A percentile compares a stretch with the other conserved stretches of the same genome.
Conservation (phyloP, 2,797 vertebrate genomes). For the Gymnoscopelus microlampas region DNA sequence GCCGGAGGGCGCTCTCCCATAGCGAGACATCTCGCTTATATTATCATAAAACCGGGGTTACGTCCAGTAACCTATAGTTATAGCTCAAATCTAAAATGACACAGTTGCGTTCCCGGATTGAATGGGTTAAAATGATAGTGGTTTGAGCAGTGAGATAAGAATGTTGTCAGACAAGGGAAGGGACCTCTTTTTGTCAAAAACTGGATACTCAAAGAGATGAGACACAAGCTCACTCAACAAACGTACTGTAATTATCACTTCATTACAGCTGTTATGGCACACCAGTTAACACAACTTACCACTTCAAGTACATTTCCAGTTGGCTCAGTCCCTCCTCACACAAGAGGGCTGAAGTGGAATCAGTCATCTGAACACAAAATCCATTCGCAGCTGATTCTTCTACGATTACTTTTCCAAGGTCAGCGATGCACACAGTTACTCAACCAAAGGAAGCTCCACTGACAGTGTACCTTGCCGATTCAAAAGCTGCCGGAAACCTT, state of each 20-base stretch:
- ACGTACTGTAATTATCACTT: slow-evolving; percentile 34
- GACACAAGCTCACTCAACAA: slow-evolving; percentile 53
- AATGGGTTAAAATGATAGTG: slow-evolving; percentile 22
- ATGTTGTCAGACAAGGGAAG: slow-evolving; percentile 52
- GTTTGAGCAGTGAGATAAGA: slow-evolving; percentile 40
- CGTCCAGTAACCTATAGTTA: too few species aligned
- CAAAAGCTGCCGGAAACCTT: too few species aligned
- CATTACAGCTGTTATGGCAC: slow-evolving; percentile 41
- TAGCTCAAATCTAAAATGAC: too few species aligned
- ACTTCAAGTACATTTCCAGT: slow-evolving; percentile 45
- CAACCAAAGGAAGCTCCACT: too few species aligned
- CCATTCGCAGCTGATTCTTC: slow-evolving; percentile 10
- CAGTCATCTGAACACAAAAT: slow-evolving; percentile 50
- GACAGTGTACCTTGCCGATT: too few species aligned
- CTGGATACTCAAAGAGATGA: slow-evolving; percentile 38
- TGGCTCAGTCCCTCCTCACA: slow-evolving; percentile 41
- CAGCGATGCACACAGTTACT: too few species aligned
- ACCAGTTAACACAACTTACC: slow-evolving; percentile 58
- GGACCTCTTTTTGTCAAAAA: slow-evolving; percentile 36
- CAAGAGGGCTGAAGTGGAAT: slow-evolving; percentile 33
- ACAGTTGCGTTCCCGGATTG: too few species aligned
- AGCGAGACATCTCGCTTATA: too few species aligned
- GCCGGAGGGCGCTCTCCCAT: too few species aligned
- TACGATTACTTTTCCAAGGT: too few species aligned
- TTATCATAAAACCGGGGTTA: too few species aligned